Percentiles rank a stretch among this genome's conserved stretches.
Evolutionary conservation across 1,140 invertebrate genomes (phyloP).

Genomic region (Maconellicoccus hirsutus): DNA sequence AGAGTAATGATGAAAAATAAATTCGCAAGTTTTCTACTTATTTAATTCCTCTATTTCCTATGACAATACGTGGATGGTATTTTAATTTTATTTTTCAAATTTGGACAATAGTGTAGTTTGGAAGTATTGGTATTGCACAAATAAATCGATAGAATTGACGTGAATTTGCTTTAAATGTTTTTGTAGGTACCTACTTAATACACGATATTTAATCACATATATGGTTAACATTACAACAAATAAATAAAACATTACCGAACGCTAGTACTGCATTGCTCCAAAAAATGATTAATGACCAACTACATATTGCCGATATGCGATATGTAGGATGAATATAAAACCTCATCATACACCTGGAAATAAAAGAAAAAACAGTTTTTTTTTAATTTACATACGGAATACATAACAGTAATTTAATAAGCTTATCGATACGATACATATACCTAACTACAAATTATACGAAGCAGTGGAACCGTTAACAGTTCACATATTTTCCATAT

Average conservation of each 20-base stretch:
- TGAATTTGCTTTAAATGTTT: too few relatives aligned
- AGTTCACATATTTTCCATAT: conserved; percentile 5
- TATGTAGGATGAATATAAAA: conserved; percentile 17
- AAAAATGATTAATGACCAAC: neutral
- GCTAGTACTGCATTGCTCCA: conserved; percentile 6
- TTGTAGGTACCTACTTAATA: too few relatives aligned
- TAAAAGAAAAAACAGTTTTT: neutral
- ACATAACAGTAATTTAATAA: neutral
- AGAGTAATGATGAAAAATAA: too few relatives aligned
- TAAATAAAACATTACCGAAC: neutral
- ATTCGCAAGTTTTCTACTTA: too few relatives aligned
- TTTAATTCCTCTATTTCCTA: too few relatives aligned
- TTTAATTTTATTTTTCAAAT: too few relatives aligned
- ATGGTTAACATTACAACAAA: neutral
- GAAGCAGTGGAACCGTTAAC: neutral
- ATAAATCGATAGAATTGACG: too few relatives aligned
- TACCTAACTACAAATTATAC: neutral
- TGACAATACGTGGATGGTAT: too few relatives aligned
- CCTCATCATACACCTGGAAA: conserved; percentile 19
- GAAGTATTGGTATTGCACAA: too few relatives aligned
- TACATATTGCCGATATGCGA: conserved; percentile 19
- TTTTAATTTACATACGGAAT: neutral
- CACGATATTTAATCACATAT: too few relatives aligned
- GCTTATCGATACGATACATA: conserved; percentile 1
- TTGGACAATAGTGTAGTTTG: too few relatives aligned